These are phyloP conservation scores for Heliconius hortense DNA, from an alignment of 2,888 invertebrate genomes.

Conservation along the genomic window DNA sequence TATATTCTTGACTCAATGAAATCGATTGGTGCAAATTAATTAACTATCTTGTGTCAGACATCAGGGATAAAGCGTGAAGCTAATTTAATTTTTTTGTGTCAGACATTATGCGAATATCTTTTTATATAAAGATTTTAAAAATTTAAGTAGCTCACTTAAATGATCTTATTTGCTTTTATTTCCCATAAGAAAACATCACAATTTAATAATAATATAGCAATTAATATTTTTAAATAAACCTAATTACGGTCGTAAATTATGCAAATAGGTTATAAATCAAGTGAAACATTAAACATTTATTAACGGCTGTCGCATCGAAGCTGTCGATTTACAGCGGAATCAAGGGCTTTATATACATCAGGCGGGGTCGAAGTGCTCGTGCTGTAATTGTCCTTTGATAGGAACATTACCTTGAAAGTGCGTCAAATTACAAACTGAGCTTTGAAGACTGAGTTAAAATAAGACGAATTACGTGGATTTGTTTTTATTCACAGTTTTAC, in stretches of 20 bases:
- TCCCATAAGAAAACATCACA: neutral
- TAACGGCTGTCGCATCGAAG: neutral
- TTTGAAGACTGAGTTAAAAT: neutral
- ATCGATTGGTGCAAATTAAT: neutral
- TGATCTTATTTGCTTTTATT: too few relatives aligned
- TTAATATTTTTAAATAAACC: neutral
- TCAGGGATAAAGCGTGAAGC: too few relatives aligned
- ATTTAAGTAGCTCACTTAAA: too few relatives aligned
- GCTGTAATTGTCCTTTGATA: constrained; percentile 6
- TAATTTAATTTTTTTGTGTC: too few relatives aligned
- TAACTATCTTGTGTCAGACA: too few relatives aligned
- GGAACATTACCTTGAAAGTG: neutral
- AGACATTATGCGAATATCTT: too few relatives aligned
- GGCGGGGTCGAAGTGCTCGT: neutral
- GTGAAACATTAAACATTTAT: constrained; percentile 14
- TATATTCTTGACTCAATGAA: neutral
- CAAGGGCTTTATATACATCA: constrained; percentile 16
- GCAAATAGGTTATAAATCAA: constrained; percentile 22
- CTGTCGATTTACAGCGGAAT: constrained; percentile 16
- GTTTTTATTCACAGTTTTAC: neutral
- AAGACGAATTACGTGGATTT: neutral
- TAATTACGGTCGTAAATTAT: neutral
- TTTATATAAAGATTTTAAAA: too few relatives aligned
- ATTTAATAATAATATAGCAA: neutral
- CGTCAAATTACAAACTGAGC: neutral